Conservation (phyloP, 2,888 invertebrate genomes). For the Pyrocoelia pectoralis region DNA sequence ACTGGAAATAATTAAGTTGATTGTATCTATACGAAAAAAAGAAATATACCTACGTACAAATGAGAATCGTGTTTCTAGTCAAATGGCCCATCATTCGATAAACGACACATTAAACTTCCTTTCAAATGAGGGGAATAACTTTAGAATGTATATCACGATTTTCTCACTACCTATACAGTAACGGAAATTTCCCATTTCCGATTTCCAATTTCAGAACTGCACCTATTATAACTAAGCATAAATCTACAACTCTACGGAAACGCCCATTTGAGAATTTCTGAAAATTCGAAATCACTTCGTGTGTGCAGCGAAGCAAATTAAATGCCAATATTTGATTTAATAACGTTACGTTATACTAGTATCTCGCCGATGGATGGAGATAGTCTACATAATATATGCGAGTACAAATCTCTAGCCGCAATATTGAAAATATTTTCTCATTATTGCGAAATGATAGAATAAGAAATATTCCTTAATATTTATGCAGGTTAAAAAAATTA, state of each 20-base stretch:
- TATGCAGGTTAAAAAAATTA: too few relatives aligned
- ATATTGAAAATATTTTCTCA: too few relatives aligned
- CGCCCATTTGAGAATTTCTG: background rate
- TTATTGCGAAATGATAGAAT: too few relatives aligned
- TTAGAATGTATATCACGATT: background rate
- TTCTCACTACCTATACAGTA: background rate
- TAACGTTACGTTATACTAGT: background rate
- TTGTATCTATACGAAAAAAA: too few relatives aligned
- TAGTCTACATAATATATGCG: too few relatives aligned
- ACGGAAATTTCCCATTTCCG: background rate
- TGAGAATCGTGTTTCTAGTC: too few relatives aligned
- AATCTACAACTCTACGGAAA: background rate
- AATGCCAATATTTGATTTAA: constrained; percentile 12
- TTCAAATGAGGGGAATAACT: background rate
- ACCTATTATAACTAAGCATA: background rate
- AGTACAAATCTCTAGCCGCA: constrained; percentile 8
- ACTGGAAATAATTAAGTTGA: too few relatives aligned
- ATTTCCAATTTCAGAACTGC: background rate
- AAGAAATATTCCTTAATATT: too few relatives aligned
- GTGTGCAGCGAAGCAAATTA: constrained; percentile 2
- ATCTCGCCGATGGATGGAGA: too few relatives aligned
- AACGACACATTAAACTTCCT: too few relatives aligned
- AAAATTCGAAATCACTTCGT: background rate
- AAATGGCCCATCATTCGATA: too few relatives aligned
- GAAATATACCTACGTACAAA: too few relatives aligned